Conservation (phyloP, 2,888 invertebrate genomes). For the Metopia argyrocephala region DNA sequence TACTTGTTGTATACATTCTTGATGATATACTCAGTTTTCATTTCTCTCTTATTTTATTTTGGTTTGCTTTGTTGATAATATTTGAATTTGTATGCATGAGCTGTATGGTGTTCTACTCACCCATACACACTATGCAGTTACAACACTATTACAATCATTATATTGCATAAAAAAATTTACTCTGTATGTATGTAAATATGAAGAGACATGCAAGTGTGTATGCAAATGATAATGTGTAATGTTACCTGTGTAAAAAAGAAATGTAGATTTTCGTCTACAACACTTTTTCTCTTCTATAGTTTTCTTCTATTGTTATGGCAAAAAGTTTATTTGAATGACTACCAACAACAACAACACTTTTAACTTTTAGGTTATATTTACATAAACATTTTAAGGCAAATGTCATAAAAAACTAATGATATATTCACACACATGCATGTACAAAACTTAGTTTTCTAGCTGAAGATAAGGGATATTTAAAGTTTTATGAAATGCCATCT, state of each 20-base stretch:
- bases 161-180: background rate
- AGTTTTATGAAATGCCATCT: too few species aligned
- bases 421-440: background rate
- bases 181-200: background rate
- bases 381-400: background rate
- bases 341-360: background rate
- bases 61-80: constrained; percentile 40
- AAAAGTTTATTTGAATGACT: constrained; percentile 3
- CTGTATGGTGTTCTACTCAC: background rate
- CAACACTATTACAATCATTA: constrained; percentile 16
- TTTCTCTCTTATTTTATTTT: constrained; percentile 15
- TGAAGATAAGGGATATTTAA: too few species aligned
- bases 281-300: background rate
- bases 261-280: background rate
- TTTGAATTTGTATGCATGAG: constrained; percentile 48
- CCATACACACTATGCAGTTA: background rate
- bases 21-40: constrained; percentile 22
- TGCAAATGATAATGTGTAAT: background rate
- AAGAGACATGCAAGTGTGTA: too few species aligned
- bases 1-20: constrained; percentile 48
- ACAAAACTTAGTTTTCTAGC: too few species aligned
- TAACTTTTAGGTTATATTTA: background rate
- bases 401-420: background rate
- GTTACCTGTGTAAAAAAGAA: background rate
- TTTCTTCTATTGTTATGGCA: background rate